phyloP scores from a whole-genome alignment of 2,888 invertebrate genomes.

The Ochlodes sylvanus region DNA sequence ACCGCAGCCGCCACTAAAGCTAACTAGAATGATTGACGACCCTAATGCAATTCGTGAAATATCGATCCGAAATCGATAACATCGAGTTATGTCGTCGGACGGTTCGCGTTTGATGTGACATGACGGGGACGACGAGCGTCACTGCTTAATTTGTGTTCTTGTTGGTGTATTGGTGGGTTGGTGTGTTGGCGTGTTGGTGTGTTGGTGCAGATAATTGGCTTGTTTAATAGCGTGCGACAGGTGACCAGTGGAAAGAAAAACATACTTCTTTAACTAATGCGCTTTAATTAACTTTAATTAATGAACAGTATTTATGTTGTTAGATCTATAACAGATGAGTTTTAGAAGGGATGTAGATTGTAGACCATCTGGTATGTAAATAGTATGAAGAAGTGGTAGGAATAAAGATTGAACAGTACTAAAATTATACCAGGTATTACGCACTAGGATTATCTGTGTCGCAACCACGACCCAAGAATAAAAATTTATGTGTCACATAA shows the following conservation, averaged over 20 bases:
- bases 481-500: too few relatives aligned
- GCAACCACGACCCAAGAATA: too few relatives aligned
- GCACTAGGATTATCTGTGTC: too few relatives aligned
- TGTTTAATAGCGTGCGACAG: constrained; percentile 16
- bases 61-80: constrained; percentile 20
- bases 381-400: too few relatives aligned
- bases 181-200: not conserved
- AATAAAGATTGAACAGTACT: too few relatives aligned
- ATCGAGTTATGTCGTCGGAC: constrained; percentile 23
- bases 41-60: constrained; percentile 23
- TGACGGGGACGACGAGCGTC: constrained; percentile 21
- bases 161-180: not conserved
- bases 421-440: too few relatives aligned
- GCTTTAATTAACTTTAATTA: not conserved
- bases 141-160: constrained; percentile 16
- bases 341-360: too few relatives aligned
- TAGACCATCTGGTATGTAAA: too few relatives aligned
- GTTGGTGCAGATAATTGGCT: not conserved
- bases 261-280: not conserved
- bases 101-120: constrained; percentile 8
- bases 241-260: not conserved
- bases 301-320: too few relatives aligned
- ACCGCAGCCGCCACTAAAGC: not conserved
- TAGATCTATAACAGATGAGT: too few relatives aligned
- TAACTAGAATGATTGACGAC: constrained; percentile 1